These are phyloP conservation scores for Laticauda laticaudata DNA, from an alignment of 2,113 vertebrate genomes.

Conservation along the genomic window DNA sequence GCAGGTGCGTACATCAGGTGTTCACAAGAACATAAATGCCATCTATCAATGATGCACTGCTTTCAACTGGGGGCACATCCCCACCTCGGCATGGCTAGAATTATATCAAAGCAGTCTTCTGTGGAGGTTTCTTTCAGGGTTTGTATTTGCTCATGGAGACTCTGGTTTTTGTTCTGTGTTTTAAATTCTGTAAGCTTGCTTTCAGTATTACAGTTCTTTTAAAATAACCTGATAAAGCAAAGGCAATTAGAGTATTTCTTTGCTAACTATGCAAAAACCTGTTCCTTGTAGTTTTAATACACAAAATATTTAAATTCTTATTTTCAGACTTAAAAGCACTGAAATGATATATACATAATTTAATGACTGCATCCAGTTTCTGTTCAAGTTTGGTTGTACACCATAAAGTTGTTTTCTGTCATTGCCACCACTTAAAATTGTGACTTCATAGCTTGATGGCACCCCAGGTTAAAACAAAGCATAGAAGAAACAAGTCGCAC, in stretches of 20 bases:
- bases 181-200: conserved; percentile 25
- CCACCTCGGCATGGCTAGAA: background rate
- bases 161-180: conserved; percentile 53
- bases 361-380: conserved; percentile 70
- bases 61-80: background rate
- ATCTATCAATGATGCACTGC: background rate
- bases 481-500: conserved; percentile 73
- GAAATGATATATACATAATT: conserved; percentile 71
- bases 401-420: conserved; percentile 53
- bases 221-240: conserved; percentile 64
- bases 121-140: conserved; percentile 69
- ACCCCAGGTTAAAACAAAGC: conserved; percentile 65
- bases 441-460: conserved; percentile 66
- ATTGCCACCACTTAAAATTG: conserved; percentile 65
- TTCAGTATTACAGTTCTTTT: conserved; percentile 43
- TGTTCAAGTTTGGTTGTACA: conserved; percentile 67
- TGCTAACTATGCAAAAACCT: conserved; percentile 62
- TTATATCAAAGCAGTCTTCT: conserved; percentile 22
- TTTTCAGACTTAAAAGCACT: conserved; percentile 74
- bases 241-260: conserved; percentile 53
- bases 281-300: conserved; percentile 64
- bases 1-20: background rate
- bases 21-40: background rate
- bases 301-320: conserved; percentile 72
- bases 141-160: conserved; percentile 75